phyloP scores from a whole-genome alignment of 2,797 vertebrate genomes.

The Clamator glandarius region DNA sequence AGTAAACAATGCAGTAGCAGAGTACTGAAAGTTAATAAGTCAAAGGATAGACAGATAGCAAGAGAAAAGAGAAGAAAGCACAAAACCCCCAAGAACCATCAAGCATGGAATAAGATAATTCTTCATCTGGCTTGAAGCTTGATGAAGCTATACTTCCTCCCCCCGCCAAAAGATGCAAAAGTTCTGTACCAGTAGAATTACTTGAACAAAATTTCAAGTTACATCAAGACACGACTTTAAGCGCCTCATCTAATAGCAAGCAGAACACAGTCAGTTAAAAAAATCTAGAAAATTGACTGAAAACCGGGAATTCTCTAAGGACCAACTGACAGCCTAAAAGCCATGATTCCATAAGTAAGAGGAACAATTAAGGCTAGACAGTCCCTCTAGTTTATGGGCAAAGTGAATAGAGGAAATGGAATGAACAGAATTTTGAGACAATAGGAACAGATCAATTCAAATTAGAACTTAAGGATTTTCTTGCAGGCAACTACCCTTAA shows the following conservation, averaged over 20 bases:
- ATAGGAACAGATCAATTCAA: not conserved
- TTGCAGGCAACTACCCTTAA: not conserved
- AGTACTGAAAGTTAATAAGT: not conserved
- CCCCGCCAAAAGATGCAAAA: not conserved
- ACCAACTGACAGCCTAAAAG: not conserved
- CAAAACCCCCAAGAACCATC: not conserved
- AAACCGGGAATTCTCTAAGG: not conserved
- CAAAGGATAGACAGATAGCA: not conserved
- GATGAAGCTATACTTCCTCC: not conserved
- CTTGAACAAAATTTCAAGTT: not conserved
- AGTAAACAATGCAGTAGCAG: not conserved
- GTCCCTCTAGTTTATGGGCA: not conserved
- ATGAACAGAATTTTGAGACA: not conserved
- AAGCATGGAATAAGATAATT: not conserved
- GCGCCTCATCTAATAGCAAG: not conserved
- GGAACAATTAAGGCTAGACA: not conserved
- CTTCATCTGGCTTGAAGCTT: not conserved
- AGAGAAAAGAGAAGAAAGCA: not conserved
- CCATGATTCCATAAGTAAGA: not conserved
- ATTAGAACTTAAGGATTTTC: not conserved
- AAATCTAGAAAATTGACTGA: not conserved
- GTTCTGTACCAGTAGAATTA: not conserved
- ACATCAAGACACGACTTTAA: not conserved
- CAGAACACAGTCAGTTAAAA: not conserved
- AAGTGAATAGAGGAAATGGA: not conserved